These are phyloP conservation scores for Melieria crassipennis DNA, from an alignment of 2,888 invertebrate species.

Conservation along the genomic window DNA sequence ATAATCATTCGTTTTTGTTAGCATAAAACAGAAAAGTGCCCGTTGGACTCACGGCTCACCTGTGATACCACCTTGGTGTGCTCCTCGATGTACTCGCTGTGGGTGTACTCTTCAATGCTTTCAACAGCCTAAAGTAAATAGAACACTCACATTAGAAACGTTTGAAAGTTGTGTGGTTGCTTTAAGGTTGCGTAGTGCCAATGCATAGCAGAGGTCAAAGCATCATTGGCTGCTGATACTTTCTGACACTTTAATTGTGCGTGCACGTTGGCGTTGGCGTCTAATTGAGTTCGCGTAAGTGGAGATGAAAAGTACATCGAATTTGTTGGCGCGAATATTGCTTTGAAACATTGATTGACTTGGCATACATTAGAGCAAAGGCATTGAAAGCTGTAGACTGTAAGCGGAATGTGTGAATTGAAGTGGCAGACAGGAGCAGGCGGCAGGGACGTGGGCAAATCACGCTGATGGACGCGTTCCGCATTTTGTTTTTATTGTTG, in stretches of 20 bases:
- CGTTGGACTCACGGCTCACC: slow-evolving; percentile 48
- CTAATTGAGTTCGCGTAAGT: not conserved
- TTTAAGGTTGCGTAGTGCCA: not conserved
- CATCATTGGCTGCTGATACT: not conserved
- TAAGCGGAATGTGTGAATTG: slow-evolving; percentile 16
- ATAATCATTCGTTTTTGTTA: not conserved
- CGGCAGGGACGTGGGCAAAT: not conserved
- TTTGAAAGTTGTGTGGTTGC: not conserved
- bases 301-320: not conserved
- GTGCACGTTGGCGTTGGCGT: not conserved
- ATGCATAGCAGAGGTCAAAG: no score
- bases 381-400: slow-evolving; percentile 20
- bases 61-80: slow-evolving; percentile 62
- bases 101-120: slow-evolving; percentile 62
- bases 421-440: slow-evolving; percentile 14
- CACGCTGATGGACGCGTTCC: slow-evolving; percentile 18
- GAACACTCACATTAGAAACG: slow-evolving; percentile 25
- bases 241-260: slow-evolving; percentile 16
- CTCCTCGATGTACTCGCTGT: slow-evolving; percentile 61
- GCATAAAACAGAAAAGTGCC: not conserved
- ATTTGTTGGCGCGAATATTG: not conserved
- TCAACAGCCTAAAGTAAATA: slow-evolving; percentile 64
- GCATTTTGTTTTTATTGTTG: not conserved
- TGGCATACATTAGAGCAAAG: slow-evolving; percentile 8
- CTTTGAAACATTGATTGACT: slow-evolving; percentile 31